phyloP scores from a whole-genome alignment of 2,113 vertebrate genomes.

The Lagopus leucura region DNA sequence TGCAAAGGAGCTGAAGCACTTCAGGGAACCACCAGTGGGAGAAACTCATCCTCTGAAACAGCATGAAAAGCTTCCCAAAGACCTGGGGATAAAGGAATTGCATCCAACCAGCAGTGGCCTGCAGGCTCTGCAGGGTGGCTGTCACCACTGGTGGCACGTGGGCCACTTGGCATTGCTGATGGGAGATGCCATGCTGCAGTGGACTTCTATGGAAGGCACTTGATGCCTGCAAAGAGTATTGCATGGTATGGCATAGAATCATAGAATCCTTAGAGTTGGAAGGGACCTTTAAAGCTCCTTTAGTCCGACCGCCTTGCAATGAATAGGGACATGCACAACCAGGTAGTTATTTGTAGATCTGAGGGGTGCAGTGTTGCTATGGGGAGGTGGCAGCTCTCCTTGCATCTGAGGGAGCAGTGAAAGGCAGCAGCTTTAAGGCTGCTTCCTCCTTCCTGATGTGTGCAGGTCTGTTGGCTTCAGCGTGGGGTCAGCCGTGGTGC shows the following conservation, averaged over 20 bases:
- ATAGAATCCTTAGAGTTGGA: too few relatives aligned
- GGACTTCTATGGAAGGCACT: background rate
- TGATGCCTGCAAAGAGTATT: accelerated
- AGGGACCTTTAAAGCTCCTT: too few relatives aligned
- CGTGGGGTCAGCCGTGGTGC: background rate
- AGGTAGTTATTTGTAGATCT: background rate
- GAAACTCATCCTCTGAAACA: background rate
- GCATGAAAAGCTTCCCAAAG: background rate
- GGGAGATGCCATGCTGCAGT: background rate
- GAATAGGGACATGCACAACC: too few relatives aligned
- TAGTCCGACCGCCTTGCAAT: too few relatives aligned
- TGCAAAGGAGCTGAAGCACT: background rate
- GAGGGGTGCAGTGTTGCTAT: background rate
- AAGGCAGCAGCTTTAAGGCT: background rate
- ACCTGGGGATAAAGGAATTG: accelerated
- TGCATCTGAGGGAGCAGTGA: background rate
- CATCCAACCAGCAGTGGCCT: background rate
- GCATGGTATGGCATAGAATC: background rate
- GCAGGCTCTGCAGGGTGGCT: background rate
- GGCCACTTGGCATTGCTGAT: background rate
- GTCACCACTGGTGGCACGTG: background rate
- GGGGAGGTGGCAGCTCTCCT: background rate
- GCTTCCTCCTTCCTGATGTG: background rate
- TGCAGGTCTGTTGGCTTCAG: background rate
- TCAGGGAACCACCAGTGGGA: background rate